Base-by-base conservation (phyloP, 2,113 vertebrate genomes). In the Notarius quadriscutis region DNA sequence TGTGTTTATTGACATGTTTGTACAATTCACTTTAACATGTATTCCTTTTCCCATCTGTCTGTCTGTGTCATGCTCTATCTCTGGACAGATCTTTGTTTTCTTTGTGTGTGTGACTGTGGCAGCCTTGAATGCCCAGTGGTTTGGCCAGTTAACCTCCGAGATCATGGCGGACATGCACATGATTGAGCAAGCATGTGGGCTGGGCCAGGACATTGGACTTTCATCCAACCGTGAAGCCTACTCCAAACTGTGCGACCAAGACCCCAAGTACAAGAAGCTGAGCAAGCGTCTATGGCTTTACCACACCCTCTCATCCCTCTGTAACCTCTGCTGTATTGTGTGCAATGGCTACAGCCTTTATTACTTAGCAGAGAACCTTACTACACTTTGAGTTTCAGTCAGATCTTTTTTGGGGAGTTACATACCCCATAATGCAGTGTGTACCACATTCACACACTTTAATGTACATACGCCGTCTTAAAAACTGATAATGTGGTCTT, bases 91-190 rank as follows among this genome's bases (percentile, higher is more conserved):
- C n/a, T n/a, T 95, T 85, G 93, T 95, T 91, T 95, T 96, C 93
- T 94, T 97, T 0, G 50, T 95, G n/a, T 96, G 96, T 0, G 92
- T 96, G 83, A 94, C 94, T 0, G 93, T 96, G 0, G 94, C 96
- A 0, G 95, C 95, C 0, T 72, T 97, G 88, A 97, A 97, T 50
- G 90, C 95, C 0, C 95, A 97, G 91, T 96, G 96, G 94, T 96
- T 97, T 0, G 95, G 96, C 65, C 94, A 91, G 85, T 95, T 93
- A 92, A 94, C 95, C 0, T 96, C 95, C 0, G 95, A 95, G 67
- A 89, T 93, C 15, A 94, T 94, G 95, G 94, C 93, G 0, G 95
- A 97, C 87, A 95, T 96, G 96, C 95, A 96, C n/a, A 90, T 81
- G 0, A 63, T 95, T 0, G 96, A 97, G 91, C 92, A 93, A 84